Base-by-base conservation (phyloP, 2,797 vertebrate species). In the Lithobates pipiens region DNA sequence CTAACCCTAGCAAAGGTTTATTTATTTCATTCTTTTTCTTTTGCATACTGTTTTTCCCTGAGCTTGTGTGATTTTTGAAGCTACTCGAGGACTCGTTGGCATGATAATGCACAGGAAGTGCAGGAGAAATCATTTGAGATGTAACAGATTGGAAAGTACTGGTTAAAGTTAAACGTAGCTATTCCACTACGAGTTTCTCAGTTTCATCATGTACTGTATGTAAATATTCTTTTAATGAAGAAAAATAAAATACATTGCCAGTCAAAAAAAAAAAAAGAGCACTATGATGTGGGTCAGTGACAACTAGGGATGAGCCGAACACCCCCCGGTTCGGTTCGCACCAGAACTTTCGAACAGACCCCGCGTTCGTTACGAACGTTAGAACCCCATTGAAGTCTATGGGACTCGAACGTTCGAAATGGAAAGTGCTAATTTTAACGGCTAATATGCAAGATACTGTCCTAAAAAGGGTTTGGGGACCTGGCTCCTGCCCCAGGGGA, bases 1-100 rank as follows among this genome's bases (percentile, higher is more conserved):
- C 80, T 83, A 82, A 74, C 68, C 67, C 57, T 73, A 86, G 78
- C 72, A 86, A 82, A 78, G 50, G 57, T 86, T 82, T 86, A 86
- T 78, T 77, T 82, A 82, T 82, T 82, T 83, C 72, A 82, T 29
- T 86, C 36, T 57, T 82, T 79, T 29, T 78, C 13, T 32, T 32
- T 68, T 83, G 36, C 75, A 73, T 78, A 82, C 82, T 86, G 73
- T 82, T 86, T 54, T 72, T 77, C n/a, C 16, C 68, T 39, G 5
- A 44, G 67, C 69, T 77, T 82, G 65, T 67, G 57, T 68, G 68
- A 78, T 78, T 77, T n/a, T 78, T 36, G 8, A 67, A 77, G 57
- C 80, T 61, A 86, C 78, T 81, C 25, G 6, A 80, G 65, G 57
- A 69, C 54, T 85, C 39, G 42, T 67, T 75, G 69, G 77, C 71